Evolutionary conservation across 1,140 invertebrate genomes (phyloP), one percentile per base, ranked within the genome.

Genomic region (Caenorhabditis remanei): DNA sequence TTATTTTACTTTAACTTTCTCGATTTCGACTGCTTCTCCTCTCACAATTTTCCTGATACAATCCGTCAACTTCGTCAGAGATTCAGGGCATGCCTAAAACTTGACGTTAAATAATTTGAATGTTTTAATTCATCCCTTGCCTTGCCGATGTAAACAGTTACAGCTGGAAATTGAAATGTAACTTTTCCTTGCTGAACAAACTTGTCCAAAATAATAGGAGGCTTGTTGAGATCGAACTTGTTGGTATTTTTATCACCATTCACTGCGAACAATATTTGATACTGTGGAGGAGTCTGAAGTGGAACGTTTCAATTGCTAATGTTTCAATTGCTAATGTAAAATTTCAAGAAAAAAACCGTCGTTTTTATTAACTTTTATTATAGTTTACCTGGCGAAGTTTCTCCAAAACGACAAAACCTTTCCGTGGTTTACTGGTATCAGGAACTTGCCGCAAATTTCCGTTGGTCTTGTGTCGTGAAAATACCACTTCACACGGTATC

Each of bases 261-360:
- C n/a, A 79, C 71, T 9, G 71, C 71, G 9, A 79, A 14, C 24
- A n/a, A 24, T 79, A 50, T 79, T 41, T 79, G 71, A 79, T 79
- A 53, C 24, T 50, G 46, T 24, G 71, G 71, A 24, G 71, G 71
- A 24, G 46, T 79, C 71, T 79, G 46, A 21, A 79, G 19, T 24
- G 1, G 41, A 63, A 13, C 6, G 21, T 21, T 46, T 79, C 8
- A 19, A 4, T 79, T 13, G 50, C 40, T 41, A 6, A 7, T 11
- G 14, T 1, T 46, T 79, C 8, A 19, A 4, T 79, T 13, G 50
- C 40, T 41, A 6, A 7, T 11, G 14, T 1, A 4, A 9, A 16
- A 2, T 50, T 50, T 50, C 50, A 50, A 16, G 50, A 11, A 11
- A 53, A n/a, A 11, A 53, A 16, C 50, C 50, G 50, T 53, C 16